Percentiles rank a stretch among this genome's conserved stretches.
phyloP scores from a whole-genome alignment of 2,888 invertebrate genomes.

The Cephalotes varians region DNA sequence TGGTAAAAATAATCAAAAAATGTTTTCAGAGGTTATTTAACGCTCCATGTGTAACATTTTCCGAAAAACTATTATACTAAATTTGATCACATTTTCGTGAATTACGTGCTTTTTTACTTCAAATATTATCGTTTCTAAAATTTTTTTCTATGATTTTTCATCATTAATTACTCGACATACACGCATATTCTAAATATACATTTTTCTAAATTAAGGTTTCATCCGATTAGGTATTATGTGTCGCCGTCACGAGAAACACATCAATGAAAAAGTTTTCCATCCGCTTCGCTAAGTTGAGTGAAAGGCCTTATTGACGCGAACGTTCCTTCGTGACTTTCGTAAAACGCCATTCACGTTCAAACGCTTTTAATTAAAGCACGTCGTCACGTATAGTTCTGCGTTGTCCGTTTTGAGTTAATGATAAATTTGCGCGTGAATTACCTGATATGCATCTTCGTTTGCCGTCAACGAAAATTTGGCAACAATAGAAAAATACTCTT shows the following conservation, averaged over 20 bases:
- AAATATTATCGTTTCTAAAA: not conserved
- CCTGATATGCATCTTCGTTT: conserved; percentile 12
- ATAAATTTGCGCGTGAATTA: conserved; percentile 36
- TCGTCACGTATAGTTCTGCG: not conserved
- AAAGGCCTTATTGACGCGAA: conserved; percentile 28
- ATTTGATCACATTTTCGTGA: not conserved
- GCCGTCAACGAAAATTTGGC: not conserved
- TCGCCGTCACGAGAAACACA: not conserved
- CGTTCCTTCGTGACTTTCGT: conserved; percentile 37
- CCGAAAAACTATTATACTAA: not conserved
- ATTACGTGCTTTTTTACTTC: not conserved
- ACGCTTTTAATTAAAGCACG: conserved; percentile 44
- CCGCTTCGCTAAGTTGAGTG: conserved; percentile 23
- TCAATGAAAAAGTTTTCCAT: conserved; percentile 39
- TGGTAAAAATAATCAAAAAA: not conserved
- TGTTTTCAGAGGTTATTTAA: not conserved
- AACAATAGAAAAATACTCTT: conserved; percentile 7
- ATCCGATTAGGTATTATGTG: not conserved
- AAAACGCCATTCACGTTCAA: conserved; percentile 32
- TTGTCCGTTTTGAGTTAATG: conserved; percentile 27
- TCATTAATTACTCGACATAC: not conserved
- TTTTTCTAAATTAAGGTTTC: not conserved
- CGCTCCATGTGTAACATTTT: not conserved
- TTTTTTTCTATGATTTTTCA: not conserved
- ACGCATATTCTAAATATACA: not conserved